Percentiles rank a stretch among this genome's conserved stretches.
phyloP scores from a whole-genome alignment of 2,888 invertebrate species.

The Galeopsomyia nigrocyanea region DNA sequence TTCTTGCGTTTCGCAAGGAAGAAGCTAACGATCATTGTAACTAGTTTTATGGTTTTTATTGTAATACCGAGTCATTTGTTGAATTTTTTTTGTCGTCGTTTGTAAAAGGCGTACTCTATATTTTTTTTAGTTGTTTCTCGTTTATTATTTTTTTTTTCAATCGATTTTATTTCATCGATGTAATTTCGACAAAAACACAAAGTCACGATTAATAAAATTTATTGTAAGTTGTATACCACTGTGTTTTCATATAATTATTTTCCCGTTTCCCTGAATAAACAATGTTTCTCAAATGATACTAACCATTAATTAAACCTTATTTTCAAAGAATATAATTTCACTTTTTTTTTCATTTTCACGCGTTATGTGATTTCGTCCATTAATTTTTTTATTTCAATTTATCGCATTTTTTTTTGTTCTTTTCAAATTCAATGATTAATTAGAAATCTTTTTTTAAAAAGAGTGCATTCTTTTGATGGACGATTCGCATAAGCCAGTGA shows the following conservation, averaged over 20 bases:
- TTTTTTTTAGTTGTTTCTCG: conserved; percentile 47
- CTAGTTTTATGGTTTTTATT: conserved; percentile 48
- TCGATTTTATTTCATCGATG: conserved; percentile 45
- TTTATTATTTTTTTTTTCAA: conserved; percentile 28
- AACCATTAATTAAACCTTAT: conserved; percentile 14
- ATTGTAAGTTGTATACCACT: conserved; percentile 46
- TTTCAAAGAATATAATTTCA: conserved; percentile 3
- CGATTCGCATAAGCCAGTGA: conserved; percentile 46
- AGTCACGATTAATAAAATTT: conserved; percentile 49
- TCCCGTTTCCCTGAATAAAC: not conserved
- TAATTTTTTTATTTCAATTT: not conserved
- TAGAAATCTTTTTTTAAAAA: conserved; percentile 2
- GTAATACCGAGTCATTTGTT: conserved; percentile 49
- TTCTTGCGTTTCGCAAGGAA: conserved; percentile 38
- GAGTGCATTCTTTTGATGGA: conserved; percentile 11
- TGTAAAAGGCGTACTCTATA: conserved; percentile 39
- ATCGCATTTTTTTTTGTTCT: conserved; percentile 17
- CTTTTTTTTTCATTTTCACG: conserved; percentile 7
- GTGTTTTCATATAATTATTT: conserved; percentile 24
- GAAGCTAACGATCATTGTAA: conserved; percentile 42
- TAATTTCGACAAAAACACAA: conserved; percentile 41
- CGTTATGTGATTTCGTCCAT: conserved; percentile 19
- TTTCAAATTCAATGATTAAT: not conserved
- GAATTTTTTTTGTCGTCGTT: conserved; percentile 46
- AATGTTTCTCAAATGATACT: not conserved